Base-by-base conservation (phyloP, 1,140 invertebrate species). In the Charaxes varanes region DNA sequence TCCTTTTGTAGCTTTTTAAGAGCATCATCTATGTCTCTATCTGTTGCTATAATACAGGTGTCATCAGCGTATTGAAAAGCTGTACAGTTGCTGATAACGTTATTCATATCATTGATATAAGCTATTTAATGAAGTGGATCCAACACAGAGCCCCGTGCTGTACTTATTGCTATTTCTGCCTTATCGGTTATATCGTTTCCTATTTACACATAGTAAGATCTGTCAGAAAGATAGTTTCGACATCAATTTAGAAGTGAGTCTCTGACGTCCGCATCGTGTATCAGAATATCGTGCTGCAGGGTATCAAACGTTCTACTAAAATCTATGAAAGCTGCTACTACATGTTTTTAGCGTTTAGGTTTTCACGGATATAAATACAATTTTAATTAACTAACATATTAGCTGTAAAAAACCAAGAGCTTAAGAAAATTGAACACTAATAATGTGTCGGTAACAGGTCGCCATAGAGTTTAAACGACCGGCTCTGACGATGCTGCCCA, bases 391-490 rank as follows among this genome's bases (percentile, higher is more conserved):
- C n/a, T n/a, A n/a, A n/a, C n/a, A n/a, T n/a, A n/a, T n/a, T n/a
- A n/a, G n/a, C n/a, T n/a, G n/a, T n/a, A n/a, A n/a, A n/a, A n/a
- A n/a, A n/a, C n/a, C n/a, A n/a, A n/a, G n/a, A n/a, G n/a, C n/a
- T n/a, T n/a, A n/a, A n/a, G n/a, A n/a, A n/a, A n/a, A n/a, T n/a
- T n/a, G n/a, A n/a, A n/a, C n/a, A n/a, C n/a, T n/a, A n/a, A n/a
- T n/a, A n/a, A n/a, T n/a, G n/a, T n/a, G n/a, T n/a, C n/a, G n/a
- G n/a, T n/a, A n/a, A 22, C 35, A 77, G 72, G n/a, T 69, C 2
- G 71, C 52, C 1, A 53, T 70, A 14, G 77, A 81, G 33, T 77
- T 63, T 40, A 78, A 74, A 44, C 56, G 73, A 1, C 77, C 73
- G 4, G 38, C 57, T 0, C 26, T 74, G 13, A 6, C 61, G 0